Conservation (phyloP, 2,113 vertebrate genomes). For the Scytalopus superciliaris region DNA sequence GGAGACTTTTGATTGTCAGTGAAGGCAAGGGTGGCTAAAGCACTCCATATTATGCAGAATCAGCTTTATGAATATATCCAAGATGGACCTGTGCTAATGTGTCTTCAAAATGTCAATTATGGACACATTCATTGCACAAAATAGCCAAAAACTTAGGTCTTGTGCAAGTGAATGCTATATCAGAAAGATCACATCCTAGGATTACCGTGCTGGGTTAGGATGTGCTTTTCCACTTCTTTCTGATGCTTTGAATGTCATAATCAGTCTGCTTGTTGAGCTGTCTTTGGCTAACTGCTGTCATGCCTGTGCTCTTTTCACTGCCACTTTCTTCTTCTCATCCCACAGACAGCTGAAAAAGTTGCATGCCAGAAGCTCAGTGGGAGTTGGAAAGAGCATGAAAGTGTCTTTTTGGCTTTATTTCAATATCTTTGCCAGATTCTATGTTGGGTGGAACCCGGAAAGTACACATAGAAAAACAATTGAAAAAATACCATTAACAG, state of each 20-base stretch:
- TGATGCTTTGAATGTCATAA: not conserved
- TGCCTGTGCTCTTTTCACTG: not conserved
- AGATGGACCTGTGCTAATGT: not conserved
- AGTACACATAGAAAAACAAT: conserved; percentile 23
- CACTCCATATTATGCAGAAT: not conserved
- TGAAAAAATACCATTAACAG: conserved; percentile 20
- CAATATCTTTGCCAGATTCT: conserved; percentile 5
- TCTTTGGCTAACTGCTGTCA: not conserved
- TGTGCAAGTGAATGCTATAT: not conserved
- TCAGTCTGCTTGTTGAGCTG: not conserved
- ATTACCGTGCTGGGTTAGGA: not conserved
- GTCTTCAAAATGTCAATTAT: not conserved
- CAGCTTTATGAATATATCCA: not conserved
- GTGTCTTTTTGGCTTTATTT: conserved; percentile 15
- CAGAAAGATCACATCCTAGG: not conserved
- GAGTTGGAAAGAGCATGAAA: conserved; percentile 46
- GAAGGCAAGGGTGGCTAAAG: not conserved
- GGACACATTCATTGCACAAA: not conserved
- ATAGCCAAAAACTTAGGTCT: not conserved
- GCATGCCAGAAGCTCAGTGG: conserved; percentile 21
- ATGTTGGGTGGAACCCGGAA: conserved; percentile 25
- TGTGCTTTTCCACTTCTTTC: not conserved
- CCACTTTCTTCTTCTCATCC: not conserved
- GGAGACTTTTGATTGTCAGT: not conserved
- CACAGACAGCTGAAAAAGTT: not conserved